Conservation (phyloP, 2,113 vertebrate genomes). For the Columba janthina region DNA sequence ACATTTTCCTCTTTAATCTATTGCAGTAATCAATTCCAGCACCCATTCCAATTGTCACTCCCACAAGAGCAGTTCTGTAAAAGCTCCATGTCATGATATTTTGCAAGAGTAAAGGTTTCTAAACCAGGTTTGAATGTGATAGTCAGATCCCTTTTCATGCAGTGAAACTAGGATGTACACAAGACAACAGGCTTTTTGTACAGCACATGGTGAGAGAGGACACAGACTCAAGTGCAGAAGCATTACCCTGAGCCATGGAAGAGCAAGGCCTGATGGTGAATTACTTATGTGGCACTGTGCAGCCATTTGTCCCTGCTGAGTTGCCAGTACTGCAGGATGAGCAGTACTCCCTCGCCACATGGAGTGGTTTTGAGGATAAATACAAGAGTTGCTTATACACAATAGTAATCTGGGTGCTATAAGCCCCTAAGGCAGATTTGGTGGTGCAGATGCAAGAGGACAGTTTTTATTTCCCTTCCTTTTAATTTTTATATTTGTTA, state of each 20-base stretch:
- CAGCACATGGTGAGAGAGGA: neutral
- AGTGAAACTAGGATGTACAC: neutral
- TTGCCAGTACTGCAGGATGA: neutral
- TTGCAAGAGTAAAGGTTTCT: neutral
- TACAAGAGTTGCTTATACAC: neutral
- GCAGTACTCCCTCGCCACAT: neutral
- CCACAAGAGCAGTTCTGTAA: neutral
- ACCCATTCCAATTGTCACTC: neutral
- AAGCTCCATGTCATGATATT: neutral
- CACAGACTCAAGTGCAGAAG: neutral
- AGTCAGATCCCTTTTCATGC: neutral
- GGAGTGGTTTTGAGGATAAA: neutral
- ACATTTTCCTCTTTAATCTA: neutral
- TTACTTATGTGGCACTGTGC: neutral
- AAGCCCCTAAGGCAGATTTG: neutral
- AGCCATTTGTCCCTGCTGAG: neutral
- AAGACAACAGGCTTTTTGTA: neutral
- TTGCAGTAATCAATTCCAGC: neutral
- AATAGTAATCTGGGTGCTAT: neutral
- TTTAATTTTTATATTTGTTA: neutral
- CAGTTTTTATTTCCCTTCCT: neutral
- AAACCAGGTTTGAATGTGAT: neutral
- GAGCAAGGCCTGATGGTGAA: neutral
- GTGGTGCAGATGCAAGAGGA: neutral
- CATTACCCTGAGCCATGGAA: neutral